Evolutionary conservation across 2,888 invertebrate genomes (phyloP), one percentile per base, ranked within the genome.

Genomic region (Drosophila testacea): DNA sequence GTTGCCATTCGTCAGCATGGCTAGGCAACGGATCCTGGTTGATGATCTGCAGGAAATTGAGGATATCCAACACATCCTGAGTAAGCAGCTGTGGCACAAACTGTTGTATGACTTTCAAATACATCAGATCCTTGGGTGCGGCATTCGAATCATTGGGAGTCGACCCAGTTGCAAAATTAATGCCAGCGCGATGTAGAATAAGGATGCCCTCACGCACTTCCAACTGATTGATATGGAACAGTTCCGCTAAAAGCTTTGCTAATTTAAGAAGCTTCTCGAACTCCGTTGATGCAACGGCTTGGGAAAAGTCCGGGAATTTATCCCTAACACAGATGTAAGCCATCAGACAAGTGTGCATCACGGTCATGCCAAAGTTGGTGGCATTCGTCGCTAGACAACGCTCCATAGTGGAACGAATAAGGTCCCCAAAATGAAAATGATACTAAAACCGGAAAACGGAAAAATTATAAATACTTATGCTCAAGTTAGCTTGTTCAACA

Each of bases 351-450:
- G 81, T 82, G 56, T 84, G 84, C 56, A 84, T 39, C n/a, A 87
- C 11, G 6, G 83, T 71, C 87, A 84, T 84, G 13, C 80, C 87
- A 36, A 61, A 82, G 39, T 87, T 67, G 0, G 69, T 13, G 1
- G 69, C 28, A 67, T 82, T 84, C 0, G 59, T 28, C 0, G 42
- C 0, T n/a, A 84, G 10, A 0, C 67, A 50, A 28, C 22, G 73
- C 44, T 87, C 79, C 50, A 84, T 38, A 28, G 72, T 46, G 1
- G 70, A 28, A 1, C 56, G 69, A 64, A 84, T 54, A n/a, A 84
- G 28, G 41, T 87, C 87, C 0, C 83, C 83, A 52, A 57, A 87
- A 0, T 42, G 10, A 0, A 47, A 7, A 47, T 69, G n/a, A 13
- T 36, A 69, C 78, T 16, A 1, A 16, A 16, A 16, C 16, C 16